These are phyloP conservation scores for Hyles vespertilio DNA, from an alignment of 1,140 invertebrate species.

Conservation along the genomic window DNA sequence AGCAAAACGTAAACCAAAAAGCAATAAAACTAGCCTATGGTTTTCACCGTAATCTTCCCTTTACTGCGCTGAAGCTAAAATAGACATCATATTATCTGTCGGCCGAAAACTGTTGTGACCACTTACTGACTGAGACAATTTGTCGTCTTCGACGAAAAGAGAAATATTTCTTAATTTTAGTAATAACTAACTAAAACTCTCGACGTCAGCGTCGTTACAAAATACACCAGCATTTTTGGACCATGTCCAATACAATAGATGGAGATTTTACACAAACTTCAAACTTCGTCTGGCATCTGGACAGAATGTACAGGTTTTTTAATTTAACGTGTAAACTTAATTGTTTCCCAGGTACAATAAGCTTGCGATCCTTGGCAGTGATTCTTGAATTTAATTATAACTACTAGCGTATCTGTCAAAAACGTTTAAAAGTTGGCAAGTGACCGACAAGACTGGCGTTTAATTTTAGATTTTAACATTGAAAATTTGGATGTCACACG, in stretches of 20 bases:
- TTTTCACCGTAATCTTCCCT: constrained; percentile 19
- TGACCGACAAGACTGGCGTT: constrained; percentile 36
- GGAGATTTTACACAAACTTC: too few species aligned
- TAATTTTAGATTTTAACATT: constrained; percentile 57
- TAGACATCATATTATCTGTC: constrained; percentile 10
- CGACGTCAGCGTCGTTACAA: too few species aligned
- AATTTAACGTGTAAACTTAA: background rate
- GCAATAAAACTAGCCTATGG: constrained; percentile 19
- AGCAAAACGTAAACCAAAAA: constrained; percentile 9
- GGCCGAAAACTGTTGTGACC: background rate
- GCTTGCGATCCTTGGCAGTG: constrained; percentile 57
- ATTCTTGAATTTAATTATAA: constrained; percentile 65
- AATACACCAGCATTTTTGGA: background rate
- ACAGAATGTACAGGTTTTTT: too few species aligned
- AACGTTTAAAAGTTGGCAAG: constrained; percentile 64
- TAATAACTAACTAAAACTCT: too few species aligned
- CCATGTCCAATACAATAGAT: constrained; percentile 3
- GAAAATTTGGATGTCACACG: constrained; percentile 42
- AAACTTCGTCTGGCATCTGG: too few species aligned
- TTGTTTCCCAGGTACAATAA: background rate
- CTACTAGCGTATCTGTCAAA: constrained; percentile 63
- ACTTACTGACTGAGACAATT: background rate
- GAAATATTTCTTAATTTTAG: too few species aligned
- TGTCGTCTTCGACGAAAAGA: too few species aligned
- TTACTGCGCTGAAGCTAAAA: constrained; percentile 14